phyloP scores from a whole-genome alignment of 2,113 vertebrate species.

The Gymnocephalus cernua region DNA sequence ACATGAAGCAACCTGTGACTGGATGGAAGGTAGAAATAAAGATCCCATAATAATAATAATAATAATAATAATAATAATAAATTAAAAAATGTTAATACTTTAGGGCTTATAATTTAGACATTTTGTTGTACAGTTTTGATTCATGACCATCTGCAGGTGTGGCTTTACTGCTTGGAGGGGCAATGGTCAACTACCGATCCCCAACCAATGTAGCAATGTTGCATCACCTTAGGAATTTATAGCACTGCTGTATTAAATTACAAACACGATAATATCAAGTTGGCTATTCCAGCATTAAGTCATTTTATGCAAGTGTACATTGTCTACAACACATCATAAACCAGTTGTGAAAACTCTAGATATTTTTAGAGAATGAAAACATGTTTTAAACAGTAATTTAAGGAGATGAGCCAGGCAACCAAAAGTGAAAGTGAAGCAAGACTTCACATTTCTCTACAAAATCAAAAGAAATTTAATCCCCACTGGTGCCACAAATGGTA shows the following conservation, averaged over 20 bases:
- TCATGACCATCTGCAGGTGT: conserved; percentile 53
- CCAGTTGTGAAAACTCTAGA: neutral
- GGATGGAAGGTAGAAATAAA: neutral
- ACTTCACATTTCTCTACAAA: neutral
- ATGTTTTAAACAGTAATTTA: neutral
- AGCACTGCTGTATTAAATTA: conserved; percentile 27
- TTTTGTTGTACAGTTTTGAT: neutral
- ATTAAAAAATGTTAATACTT: neutral
- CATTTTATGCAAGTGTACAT: neutral
- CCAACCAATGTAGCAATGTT: conserved; percentile 21
- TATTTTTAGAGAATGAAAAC: conserved; percentile 10
- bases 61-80: neutral
- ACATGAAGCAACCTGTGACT: neutral
- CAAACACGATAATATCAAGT: conserved; percentile 10
- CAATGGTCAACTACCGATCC: conserved; percentile 61
- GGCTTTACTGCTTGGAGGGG: conserved; percentile 53
- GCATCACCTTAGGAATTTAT: conserved; percentile 46
- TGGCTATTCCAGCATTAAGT: neutral
- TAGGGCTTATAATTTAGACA: neutral
- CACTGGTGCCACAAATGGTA: conserved; percentile 5
- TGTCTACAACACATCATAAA: neutral
- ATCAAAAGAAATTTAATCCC: conserved; percentile 11
- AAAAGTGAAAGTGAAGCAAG: conserved; percentile 41
- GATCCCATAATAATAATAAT: too few relatives aligned
- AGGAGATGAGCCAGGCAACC: neutral